Base-by-base conservation (phyloP, 2,797 vertebrate genomes). In the Trematocara caparti region DNA sequence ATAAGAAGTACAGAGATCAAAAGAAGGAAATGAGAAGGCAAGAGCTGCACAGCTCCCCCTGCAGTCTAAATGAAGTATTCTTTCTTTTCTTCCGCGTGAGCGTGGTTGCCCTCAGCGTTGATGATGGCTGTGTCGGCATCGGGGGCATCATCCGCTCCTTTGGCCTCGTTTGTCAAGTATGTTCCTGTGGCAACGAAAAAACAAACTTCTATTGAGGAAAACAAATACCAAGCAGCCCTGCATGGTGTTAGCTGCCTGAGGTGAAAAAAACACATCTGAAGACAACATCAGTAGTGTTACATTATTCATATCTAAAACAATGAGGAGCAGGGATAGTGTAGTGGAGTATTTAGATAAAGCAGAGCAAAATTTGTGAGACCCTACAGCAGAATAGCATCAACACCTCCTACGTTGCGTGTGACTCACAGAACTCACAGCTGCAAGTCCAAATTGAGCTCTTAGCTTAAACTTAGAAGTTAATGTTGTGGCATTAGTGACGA, bases 41-140 rank as follows among this genome's bases (percentile, higher is more conserved):
- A 80, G 90, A 86, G 90, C 83, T 15, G 82, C 88, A 83, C 78
- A 85, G 91, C 88, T 83, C 94, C 89, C 90, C 51, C 89, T 91
- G 95, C 96, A 96, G 96, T 97, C 97, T 99, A 99, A 98, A 99
- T 99, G 97, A 99, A 99, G 96, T 99, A 99, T 89, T 99, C 98
- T 90, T 99, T 99, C 96, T 99, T 99, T 92, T 99, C 98, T 86
- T 99, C 98, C 79, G 98, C 97, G 57, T 99, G 98, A 83, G 98
- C 98, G 89, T 99, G 98, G 95, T 98, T 98, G 94, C 98, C 98
- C 95, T 99, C 98, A 77, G 98, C 98, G 87, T 99, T 99, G 95
- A 99, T 99, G 95, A 99, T 99, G 92, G 98, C 98, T 89, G 98
- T 99, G 94, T 99, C 98, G 30, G 98, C 98, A 83, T 99, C 98